Conservation (phyloP, 2,113 vertebrate genomes). For the Trichechus manatus region DNA sequence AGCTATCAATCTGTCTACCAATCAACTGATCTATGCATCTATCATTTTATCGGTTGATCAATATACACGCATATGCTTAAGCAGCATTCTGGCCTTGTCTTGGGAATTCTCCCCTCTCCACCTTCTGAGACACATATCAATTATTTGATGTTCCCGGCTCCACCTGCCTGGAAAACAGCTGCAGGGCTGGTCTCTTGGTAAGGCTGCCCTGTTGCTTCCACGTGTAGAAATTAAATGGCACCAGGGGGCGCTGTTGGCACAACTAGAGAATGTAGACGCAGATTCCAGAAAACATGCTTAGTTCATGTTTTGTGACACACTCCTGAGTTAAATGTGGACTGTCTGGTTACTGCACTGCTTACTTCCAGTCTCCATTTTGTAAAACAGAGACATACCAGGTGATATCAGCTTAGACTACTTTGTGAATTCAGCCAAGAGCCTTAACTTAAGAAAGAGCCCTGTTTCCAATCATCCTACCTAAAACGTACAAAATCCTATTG, state of each 20-base stretch:
- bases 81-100: too few species aligned
- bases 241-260: neutral
- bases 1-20: too few species aligned
- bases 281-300: neutral
- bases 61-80: fast-evolving
- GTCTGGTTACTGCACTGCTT: neutral
- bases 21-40: too few species aligned
- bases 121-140: fast-evolving
- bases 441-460: too few species aligned
- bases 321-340: neutral
- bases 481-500: neutral
- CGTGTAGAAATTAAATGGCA: fast-evolving
- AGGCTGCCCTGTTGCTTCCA: neutral
- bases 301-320: fast-evolving
- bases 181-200: too few species aligned
- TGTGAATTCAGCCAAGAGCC: neutral
- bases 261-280: fast-evolving
- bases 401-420: neutral
- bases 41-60: too few species aligned
- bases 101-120: neutral
- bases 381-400: neutral
- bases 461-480: too few species aligned
- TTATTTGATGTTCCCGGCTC: neutral
- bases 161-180: neutral
- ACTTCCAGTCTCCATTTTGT: neutral